phyloP scores from a whole-genome alignment of 1,140 invertebrate species.

The Drosophila ananassae region DNA sequence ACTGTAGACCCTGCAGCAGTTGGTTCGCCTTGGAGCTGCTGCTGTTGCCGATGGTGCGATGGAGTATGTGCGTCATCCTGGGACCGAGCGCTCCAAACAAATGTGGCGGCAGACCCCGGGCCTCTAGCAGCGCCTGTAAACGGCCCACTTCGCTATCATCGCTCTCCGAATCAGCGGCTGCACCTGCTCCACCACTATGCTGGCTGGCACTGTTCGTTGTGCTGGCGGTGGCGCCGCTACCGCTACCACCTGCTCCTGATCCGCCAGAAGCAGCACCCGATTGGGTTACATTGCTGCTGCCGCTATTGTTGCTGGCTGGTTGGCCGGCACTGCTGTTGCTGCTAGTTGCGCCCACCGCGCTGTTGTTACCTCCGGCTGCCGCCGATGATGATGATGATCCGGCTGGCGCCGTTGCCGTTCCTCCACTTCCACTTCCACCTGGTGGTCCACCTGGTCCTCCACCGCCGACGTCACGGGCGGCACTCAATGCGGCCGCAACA shows the following conservation, averaged over 20 bases:
- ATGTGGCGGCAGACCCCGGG: constrained; percentile 96
- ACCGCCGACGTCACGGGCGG: constrained; percentile 56
- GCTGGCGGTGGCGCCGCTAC: constrained; percentile 14
- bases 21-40: constrained; percentile 97
- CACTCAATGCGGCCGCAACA: constrained; percentile 65
- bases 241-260: constrained; percentile 2
- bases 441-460: constrained; percentile 25
- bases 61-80: constrained; percentile 98
- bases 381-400: constrained; percentile 3
- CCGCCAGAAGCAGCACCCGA: constrained; percentile 28
- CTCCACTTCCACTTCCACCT: constrained; percentile 9
- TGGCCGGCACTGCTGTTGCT: constrained; percentile 55
- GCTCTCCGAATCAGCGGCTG: constrained; percentile 86
- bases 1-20: constrained; percentile 95
- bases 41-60: constrained; percentile 95
- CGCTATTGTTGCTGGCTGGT: constrained; percentile 49
- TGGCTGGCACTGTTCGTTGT: constrained; percentile 18
- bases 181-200: constrained; percentile 18
- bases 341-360: constrained; percentile 69
- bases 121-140: constrained; percentile 95
- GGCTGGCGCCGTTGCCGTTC: constrained; percentile 15
- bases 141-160: constrained; percentile 96
- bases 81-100: constrained; percentile 97
- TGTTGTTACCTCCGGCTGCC: constrained; percentile 39
- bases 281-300: constrained; percentile 57